A percentile compares a stretch with the other conserved stretches of the same genome.
Evolutionary conservation across 2,888 invertebrate genomes (phyloP).

Genomic region (Xestia sexstrigata): DNA sequence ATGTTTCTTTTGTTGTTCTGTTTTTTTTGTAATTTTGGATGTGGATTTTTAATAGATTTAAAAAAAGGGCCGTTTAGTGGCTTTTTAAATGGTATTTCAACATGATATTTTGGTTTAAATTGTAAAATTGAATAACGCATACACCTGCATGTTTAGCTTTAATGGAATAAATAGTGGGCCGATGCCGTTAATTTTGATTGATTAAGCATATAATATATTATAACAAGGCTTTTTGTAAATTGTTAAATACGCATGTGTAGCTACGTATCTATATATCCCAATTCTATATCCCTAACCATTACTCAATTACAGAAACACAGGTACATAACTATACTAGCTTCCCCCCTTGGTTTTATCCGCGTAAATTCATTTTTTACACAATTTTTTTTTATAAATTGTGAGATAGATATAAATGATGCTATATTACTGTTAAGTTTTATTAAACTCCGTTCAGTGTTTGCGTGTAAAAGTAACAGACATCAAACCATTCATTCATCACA

Average conservation of each 20-base stretch:
- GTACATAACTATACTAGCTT: too few species aligned
- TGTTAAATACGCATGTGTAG: neutral
- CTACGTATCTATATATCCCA: neutral
- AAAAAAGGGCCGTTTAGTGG: neutral
- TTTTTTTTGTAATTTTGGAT: slow-evolving; percentile 30
- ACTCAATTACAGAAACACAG: too few species aligned
- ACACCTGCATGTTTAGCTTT: neutral
- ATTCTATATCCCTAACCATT: neutral
- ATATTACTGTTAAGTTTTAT: too few species aligned
- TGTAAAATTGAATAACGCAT: neutral
- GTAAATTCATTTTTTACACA: too few species aligned
- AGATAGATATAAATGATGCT: too few species aligned
- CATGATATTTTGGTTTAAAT: neutral
- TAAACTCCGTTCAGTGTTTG: too few species aligned
- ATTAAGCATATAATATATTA: too few species aligned
- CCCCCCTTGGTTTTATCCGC: too few species aligned
- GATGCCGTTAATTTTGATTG: neutral
- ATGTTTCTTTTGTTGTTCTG: slow-evolving; percentile 41
- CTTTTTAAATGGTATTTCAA: neutral
- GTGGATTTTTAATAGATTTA: neutral
- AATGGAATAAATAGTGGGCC: neutral
- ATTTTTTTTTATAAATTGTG: too few species aligned
- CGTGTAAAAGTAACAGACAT: too few species aligned
- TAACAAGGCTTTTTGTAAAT: neutral
- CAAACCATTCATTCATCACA: too few species aligned